These are phyloP conservation scores for Ondatra zibethicus DNA, from an alignment of 2,113 vertebrate genomes.

Conservation along the genomic window DNA sequence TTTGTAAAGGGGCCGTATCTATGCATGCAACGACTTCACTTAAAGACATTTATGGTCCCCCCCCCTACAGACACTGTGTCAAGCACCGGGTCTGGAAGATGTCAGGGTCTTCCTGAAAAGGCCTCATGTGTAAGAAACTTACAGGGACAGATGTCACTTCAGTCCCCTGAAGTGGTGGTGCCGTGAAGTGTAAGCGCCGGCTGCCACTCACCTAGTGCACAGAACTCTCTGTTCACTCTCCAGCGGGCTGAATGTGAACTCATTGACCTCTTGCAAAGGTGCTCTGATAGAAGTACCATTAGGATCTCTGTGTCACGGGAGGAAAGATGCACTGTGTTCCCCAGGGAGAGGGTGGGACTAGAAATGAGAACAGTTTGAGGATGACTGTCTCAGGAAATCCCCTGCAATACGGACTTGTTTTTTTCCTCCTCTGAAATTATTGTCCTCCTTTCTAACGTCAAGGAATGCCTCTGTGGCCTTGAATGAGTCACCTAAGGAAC, in stretches of 20 bases:
- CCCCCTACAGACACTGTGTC: background rate
- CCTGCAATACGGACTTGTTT: background rate
- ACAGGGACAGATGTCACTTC: background rate
- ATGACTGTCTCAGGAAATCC: background rate
- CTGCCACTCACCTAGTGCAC: background rate
- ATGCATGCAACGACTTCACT: background rate
- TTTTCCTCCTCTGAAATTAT: background rate
- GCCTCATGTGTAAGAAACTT: background rate
- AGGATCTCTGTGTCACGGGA: background rate
- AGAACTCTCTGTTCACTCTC: background rate
- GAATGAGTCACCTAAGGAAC: conserved; percentile 37
- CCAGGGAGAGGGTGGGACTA: background rate
- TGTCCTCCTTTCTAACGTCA: conserved; percentile 2
- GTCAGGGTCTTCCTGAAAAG: background rate
- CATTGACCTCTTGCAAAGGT: background rate
- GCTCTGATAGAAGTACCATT: background rate
- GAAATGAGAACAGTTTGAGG: background rate
- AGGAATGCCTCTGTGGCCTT: background rate
- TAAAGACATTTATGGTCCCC: background rate
- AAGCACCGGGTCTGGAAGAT: background rate
- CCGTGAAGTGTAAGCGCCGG: background rate
- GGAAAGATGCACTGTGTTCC: background rate
- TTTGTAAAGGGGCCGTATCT: background rate
- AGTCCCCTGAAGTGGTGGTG: background rate
- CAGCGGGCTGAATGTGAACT: background rate